These are phyloP conservation scores for Melanerpes aurifrons DNA, from an alignment of 2,113 vertebrate species.

Conservation along the genomic window DNA sequence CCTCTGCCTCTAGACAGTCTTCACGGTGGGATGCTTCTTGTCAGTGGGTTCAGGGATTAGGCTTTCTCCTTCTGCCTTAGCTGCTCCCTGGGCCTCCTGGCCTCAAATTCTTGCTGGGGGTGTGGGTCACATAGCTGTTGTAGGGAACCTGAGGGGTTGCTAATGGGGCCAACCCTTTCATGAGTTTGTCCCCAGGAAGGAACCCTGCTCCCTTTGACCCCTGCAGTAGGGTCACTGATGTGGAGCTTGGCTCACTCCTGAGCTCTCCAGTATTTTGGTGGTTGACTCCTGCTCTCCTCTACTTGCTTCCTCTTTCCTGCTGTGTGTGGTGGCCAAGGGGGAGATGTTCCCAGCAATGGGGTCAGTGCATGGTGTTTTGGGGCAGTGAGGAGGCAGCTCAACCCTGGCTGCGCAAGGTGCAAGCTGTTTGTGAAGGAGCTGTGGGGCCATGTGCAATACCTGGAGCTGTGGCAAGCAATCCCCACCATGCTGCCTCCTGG, in stretches of 20 bases:
- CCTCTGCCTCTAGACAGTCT: not conserved
- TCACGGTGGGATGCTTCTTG: not conserved
- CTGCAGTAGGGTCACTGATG: too few species aligned
- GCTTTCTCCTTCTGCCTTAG: not conserved
- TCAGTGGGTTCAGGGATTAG: not conserved
- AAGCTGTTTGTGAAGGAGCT: not conserved
- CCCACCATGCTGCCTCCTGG: not conserved
- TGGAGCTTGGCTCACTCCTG: not conserved
- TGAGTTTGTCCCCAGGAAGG: not conserved
- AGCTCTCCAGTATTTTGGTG: not conserved
- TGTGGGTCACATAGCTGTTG: not conserved
- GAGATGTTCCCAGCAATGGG: not conserved
- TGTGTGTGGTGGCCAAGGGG: not conserved
- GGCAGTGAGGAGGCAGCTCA: not conserved
- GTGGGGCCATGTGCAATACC: too few species aligned
- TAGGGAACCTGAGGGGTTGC: not conserved
- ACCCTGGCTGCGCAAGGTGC: not conserved
- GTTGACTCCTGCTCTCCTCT: not conserved
- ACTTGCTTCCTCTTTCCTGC: not conserved
- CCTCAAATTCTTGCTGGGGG: not conserved
- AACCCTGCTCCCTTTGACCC: not conserved
- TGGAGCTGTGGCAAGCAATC: not conserved
- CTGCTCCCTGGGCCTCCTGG: not conserved
- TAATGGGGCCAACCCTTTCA: not conserved
- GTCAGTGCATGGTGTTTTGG: not conserved